phyloP scores from a whole-genome alignment of 2,797 vertebrate species.

The Carduelis carduelis region DNA sequence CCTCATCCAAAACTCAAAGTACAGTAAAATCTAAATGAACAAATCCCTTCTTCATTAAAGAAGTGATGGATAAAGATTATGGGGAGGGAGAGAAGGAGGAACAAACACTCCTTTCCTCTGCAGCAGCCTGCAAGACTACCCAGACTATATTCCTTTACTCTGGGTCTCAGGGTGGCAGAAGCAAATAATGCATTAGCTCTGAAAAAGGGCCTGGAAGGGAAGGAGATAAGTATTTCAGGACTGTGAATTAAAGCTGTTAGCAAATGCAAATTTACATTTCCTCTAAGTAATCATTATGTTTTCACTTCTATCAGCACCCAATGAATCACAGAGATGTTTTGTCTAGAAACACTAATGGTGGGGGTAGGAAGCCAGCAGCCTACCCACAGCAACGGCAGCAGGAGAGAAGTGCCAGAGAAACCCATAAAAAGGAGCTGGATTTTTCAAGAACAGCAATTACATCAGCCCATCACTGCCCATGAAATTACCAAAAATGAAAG shows the following conservation, averaged over 20 bases:
- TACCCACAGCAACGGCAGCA: neutral
- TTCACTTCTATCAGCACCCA: conserved; percentile 54
- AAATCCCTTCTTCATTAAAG: neutral
- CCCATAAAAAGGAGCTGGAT: conserved; percentile 12
- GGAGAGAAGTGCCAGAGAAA: conserved; percentile 38
- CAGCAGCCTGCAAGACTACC: neutral
- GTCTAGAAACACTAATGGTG: conserved; percentile 55
- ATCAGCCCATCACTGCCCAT: neutral
- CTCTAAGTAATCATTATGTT: conserved; percentile 63
- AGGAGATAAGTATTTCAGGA: conserved; percentile 40
- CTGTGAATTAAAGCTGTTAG: conserved; percentile 59
- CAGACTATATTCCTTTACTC: neutral
- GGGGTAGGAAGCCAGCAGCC: conserved; percentile 46
- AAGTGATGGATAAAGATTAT: neutral
- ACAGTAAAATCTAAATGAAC: neutral
- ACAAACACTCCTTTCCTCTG: neutral
- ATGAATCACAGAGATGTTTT: conserved; percentile 64
- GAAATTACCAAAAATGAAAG: neutral
- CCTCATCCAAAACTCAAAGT: neutral
- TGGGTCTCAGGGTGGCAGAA: neutral
- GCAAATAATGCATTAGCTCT: conserved; percentile 22
- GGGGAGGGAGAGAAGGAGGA: neutral
- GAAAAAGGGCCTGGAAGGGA: conserved; percentile 33
- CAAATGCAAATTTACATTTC: conserved; percentile 66
- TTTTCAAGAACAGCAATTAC: conserved; percentile 27